A percentile compares a stretch with the other conserved stretches of the same genome.
These are phyloP conservation scores for Eupithecia subfuscata DNA, from an alignment of 2,888 invertebrate species.

Conservation along the genomic window DNA sequence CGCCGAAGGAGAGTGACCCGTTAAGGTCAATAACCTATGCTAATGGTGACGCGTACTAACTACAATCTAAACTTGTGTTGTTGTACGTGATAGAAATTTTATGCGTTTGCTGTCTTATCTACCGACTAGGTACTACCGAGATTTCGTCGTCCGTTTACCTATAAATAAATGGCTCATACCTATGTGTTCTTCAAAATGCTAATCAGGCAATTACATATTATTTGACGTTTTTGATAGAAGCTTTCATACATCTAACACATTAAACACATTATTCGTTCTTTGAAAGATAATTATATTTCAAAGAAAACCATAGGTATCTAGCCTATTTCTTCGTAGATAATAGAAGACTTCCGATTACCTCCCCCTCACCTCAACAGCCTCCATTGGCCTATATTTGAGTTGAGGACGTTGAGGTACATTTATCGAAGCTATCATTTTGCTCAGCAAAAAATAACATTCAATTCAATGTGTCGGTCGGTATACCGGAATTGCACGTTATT, in stretches of 20 bases:
- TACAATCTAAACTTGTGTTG: neutral
- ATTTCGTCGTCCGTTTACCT: slow-evolving; percentile 18
- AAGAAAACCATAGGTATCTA: too few species aligned
- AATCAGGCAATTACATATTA: neutral
- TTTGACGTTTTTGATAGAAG: neutral
- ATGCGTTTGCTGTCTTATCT: slow-evolving; percentile 28
- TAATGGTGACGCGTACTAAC: slow-evolving; percentile 32
- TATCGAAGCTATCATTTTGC: neutral
- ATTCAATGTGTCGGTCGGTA: too few species aligned
- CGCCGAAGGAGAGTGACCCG: slow-evolving; percentile 44
- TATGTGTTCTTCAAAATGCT: neutral
- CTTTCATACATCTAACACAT: too few species aligned
- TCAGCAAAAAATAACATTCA: neutral
- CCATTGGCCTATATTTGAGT: too few species aligned
- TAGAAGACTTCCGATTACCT: too few species aligned
- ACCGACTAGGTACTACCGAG: slow-evolving; percentile 1
- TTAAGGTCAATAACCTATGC: slow-evolving; percentile 46
- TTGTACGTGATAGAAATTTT: slow-evolving; percentile 19
- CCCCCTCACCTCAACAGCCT: too few species aligned
- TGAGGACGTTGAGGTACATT: too few species aligned
- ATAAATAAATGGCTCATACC: neutral
- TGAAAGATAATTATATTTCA: too few species aligned
- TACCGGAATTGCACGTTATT: neutral
- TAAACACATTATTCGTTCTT: too few species aligned
- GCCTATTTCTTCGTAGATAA: too few species aligned